Evolutionary conservation across 2,797 vertebrate genomes (phyloP), one percentile per base, ranked within the genome.

Genomic region (Poecilia picta): DNA sequence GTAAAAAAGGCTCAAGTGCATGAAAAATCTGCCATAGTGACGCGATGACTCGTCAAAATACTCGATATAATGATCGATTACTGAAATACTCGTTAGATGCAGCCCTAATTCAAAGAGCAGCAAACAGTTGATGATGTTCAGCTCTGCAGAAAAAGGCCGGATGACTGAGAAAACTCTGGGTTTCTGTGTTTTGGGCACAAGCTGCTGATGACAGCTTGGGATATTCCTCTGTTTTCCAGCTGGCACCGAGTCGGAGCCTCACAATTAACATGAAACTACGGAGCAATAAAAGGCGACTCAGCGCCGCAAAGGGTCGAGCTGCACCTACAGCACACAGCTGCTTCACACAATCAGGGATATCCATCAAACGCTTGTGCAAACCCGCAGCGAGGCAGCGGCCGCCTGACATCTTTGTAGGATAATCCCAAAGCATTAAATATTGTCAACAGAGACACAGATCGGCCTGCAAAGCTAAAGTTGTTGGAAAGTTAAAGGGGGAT

Each of bases 381-480:
- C 92, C 87, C 84, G 46, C 76, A 79, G 83, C 82, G 87, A 83
- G 85, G 91, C 86, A 80, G 91, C 88, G 85, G 85, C 77, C 18
- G 85, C 62, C 90, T 83, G 70, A 93, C 88, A 92, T 91, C 91
- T 90, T 85, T 82, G 89, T 87, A 88, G 84, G 92, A 94, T 95
- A 95, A 95, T 93, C 94, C 91, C 77, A 0, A 43, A 83, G 90
- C 85, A 89, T 93, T 94, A 95, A 86, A 94, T 91, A 94, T 90
- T 92, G 93, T 95, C 95, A 94, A 94, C 94, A 94, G 90, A 93
- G 92, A 92, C 93, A 86, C 89, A 89, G 90, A 91, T 92, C 87
- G 90, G 84, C 85, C 90, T 81, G n/a, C 85, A 84, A 91, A 87
- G 89, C 85, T 90, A 77, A 79, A 84, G 78, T 90, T 90, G 88